Base-by-base conservation (phyloP, 2,797 vertebrate species). In the Siniperca obscura region DNA sequence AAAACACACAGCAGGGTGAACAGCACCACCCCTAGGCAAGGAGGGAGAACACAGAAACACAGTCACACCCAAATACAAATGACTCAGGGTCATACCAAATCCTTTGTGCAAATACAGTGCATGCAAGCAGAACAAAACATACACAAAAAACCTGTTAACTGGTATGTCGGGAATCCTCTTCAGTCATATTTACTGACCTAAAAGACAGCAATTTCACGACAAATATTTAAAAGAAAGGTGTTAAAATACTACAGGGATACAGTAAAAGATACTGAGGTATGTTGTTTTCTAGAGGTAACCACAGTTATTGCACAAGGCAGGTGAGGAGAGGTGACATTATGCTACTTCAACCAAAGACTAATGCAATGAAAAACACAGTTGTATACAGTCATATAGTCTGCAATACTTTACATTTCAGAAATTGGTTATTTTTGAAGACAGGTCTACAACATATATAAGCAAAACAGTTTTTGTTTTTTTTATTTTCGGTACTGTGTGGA, bases 51-150 rank as follows among this genome's bases (percentile, higher is more conserved):
- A 36, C 36, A 36, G 36, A 36, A 36, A 36, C 36, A 36, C 36
- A 36, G 36, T 36, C 36, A 36, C 36, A 36, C 36, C 7, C 36
- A 36, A 36, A 36, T 36, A 36, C 36, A 36, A 36, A 36, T 36
- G 5, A 36, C 36, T 7, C 36, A 36, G 30, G 30, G 30, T 30
- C 30, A 30, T 30, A 30, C 30, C 30, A 30, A 30, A 30, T 30
- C 36, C 36, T 61, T 71, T 72, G 56, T 69, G 74, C 44, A 83
- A 81, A 83, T 9, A 80, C 21, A 36, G 36, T 11, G 17, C 46
- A 62, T 25, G 16, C 22, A 61, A 52, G 27, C 57, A 70, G 21
- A n/a, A 50, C 16, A 22, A 68, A 56, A 65, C 46, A 76, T 14
- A 71, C 36, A 72, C 7, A 38, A 56, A 65, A 64, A 62, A 70